Base-by-base conservation (phyloP, 2,113 vertebrate species). In the Brachyhypopomus occidentalis region DNA sequence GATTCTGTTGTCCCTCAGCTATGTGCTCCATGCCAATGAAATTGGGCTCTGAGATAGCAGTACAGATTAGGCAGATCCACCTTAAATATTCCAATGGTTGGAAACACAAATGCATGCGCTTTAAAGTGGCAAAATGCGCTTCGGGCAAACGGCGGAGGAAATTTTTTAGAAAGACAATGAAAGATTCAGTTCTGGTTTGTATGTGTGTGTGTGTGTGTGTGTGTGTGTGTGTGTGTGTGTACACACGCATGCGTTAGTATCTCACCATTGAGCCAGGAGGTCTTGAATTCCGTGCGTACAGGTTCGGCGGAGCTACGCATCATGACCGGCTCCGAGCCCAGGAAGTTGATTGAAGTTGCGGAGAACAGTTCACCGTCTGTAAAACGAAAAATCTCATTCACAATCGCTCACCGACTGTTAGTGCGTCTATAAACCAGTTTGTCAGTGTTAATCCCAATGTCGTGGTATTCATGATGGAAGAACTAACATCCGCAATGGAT, bases 311-410 rank as follows among this genome's bases (percentile, higher is more conserved):
- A 82, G 84, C 88, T 94, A 25, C 91, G 91, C 69, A 90, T 87
- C 79, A 95, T 77, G 81, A 93, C 80, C 0, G 91, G 90, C 73
- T 94, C 91, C 70, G 91, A 93, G 27, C 94, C 95, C 62, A 93
- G 88, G 79, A 96, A 96, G 86, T 96, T 96, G 45, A 93, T 86
- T 8, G 93, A 92, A 48, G 95, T 96, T 70, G 95, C 95, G 0
- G 94, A 94, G 85, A 94, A 96, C 27, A 96, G 88, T 36, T 87
- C 82, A 17, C 91, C 84, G 48, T 91, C 95, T 96, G 81, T 16
- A 25, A 36, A 27, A 48, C 16, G 3, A 72, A 20, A 73, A 9
- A 64, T 58, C 56, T 60, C 58, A 60, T 20, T 60, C 58, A 60
- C 58, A 60, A 60, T 2, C 12, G 45, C 45, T 14, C 45, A 14